Percentiles rank a stretch among this genome's conserved stretches.
Evolutionary conservation across 2,797 vertebrate genomes (phyloP).

Genomic region (Nyctalus aviator): DNA sequence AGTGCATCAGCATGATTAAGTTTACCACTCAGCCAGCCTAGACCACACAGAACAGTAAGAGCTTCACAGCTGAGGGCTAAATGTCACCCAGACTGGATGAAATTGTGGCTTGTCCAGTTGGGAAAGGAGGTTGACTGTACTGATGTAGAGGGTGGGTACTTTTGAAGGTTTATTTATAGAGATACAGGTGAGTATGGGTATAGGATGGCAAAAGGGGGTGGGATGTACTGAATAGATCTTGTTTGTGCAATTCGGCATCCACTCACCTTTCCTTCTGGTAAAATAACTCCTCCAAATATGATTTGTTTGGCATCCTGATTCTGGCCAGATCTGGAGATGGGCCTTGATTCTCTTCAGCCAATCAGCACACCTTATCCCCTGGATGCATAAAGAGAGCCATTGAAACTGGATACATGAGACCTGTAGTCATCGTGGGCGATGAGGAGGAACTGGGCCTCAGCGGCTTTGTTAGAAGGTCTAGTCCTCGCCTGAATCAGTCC

Average conservation of each 20-base stretch:
- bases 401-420: neutral
- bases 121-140: neutral
- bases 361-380: neutral
- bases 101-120: neutral
- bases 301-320: neutral
- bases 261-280: conserved; percentile 11
- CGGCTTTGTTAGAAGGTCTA: neutral
- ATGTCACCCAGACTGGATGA: neutral
- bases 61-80: neutral
- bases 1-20: neutral
- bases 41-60: neutral
- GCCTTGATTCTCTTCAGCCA: neutral
- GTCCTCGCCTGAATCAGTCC: neutral
- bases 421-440: neutral
- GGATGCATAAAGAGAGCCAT: neutral
- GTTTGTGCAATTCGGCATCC: neutral
- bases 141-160: neutral
- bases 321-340: neutral
- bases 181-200: neutral
- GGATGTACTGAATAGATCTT: neutral
- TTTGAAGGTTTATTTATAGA: neutral
- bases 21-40: neutral
- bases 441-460: neutral
- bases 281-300: neutral
- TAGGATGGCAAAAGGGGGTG: neutral